These are phyloP conservation scores for Porites australiensis DNA, from an alignment of 64 coral and sea anemone genomes.

Conservation along the genomic window DNA sequence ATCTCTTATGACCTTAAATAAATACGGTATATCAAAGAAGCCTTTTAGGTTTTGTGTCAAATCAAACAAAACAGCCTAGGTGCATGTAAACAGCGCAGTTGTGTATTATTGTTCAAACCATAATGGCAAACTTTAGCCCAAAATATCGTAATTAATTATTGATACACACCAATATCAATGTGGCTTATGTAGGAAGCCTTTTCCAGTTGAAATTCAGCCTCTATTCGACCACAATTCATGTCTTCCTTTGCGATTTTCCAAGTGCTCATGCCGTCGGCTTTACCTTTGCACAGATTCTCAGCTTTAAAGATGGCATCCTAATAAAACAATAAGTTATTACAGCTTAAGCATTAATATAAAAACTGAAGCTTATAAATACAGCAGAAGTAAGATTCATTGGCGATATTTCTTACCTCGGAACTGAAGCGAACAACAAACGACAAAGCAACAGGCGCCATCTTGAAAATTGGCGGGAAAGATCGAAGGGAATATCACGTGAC, in stretches of 20 bases:
- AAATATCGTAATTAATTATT: not conserved
- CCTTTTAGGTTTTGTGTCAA: no score
- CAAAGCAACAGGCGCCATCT: constrained; percentile 84
- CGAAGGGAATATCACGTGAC: not conserved
- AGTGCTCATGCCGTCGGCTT: constrained; percentile 43
- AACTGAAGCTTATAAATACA: not conserved
- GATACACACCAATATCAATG: constrained; percentile 81
- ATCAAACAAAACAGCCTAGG: no score
- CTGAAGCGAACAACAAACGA: constrained; percentile 80
- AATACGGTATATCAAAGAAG: no score
- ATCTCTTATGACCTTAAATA: no score
- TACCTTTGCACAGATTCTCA: constrained; percentile 72
- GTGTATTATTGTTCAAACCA: not conserved
- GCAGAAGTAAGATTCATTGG: not conserved
- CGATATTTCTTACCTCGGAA: constrained; percentile 74
- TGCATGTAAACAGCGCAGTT: no score
- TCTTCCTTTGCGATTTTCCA: constrained; percentile 77
- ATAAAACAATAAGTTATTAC: not conserved
- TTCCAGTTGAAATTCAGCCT: constrained; percentile 90
- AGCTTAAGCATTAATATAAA: not conserved
- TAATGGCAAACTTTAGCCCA: not conserved
- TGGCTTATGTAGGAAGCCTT: constrained; percentile 85
- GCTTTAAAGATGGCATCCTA: constrained; percentile 66
- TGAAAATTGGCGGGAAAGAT: constrained; percentile 82
- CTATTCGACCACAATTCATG: constrained; percentile 66